Base-by-base conservation (phyloP, 2,888 invertebrate genomes). In the Drosophila stalkeri region DNA sequence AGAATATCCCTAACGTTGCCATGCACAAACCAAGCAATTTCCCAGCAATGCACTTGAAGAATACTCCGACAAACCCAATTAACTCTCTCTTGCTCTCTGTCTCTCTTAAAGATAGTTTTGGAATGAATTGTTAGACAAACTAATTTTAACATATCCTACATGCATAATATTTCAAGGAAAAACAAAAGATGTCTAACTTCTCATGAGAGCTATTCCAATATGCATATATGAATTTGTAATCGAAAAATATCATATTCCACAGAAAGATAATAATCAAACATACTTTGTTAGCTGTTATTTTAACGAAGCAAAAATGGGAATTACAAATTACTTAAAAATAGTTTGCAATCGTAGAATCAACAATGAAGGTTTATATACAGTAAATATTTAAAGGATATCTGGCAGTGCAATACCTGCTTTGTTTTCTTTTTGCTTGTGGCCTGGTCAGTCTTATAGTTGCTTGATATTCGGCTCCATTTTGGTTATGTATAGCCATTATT, bases 61-160 rank as follows among this genome's bases (percentile, higher is more conserved):
- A 46, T 16, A 16, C 39, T 43, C 44, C 31, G 16, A n/a, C 33
- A 35, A 49, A 59, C 12, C 23, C 65, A 77, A 70, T 79, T 79
- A 74, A 54, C 9, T 37, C 14, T 44, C 60, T 31, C 20, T 5
- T 0, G 3, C 2, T 27, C 5, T 27, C 27, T 27, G 4, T 27
- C 27, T 27, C 27, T 27, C 27, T 27, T 5, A 23, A 37, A 46
- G 63, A 37, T 41, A 47, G 9, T 16, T n/a, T 23, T 9, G 3
- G 33, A 46, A 56, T 27, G 46, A 61, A 27, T 49, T 39, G 43
- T 35, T 39, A 20, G 16, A 46, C 57, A 79, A 79, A 63, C 62
- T 43, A 44, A 65, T 62, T 59, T 39, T 52, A 0, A 18, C 31
- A n/a, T 23, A 64, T 37, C n/a, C n/a, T 37, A 16, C 11, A 8